Percentiles rank a stretch among this genome's conserved stretches.
These are phyloP conservation scores for Paraplagusia blochii DNA, from an alignment of 2,113 vertebrate genomes.

Conservation along the genomic window DNA sequence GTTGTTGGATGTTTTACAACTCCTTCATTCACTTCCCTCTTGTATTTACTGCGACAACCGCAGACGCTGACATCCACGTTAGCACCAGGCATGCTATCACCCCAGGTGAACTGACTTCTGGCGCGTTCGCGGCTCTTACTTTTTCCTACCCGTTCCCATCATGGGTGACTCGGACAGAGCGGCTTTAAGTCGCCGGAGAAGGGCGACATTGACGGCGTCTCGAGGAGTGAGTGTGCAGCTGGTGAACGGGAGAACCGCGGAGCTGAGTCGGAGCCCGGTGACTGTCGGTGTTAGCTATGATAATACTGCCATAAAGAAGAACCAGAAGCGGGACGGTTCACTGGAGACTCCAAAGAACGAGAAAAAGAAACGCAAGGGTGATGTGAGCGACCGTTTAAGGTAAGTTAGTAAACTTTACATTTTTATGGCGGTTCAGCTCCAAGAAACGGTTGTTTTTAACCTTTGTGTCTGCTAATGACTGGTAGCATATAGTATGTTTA, in stretches of 20 bases:
- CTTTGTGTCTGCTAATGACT: background rate
- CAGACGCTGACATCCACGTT: background rate
- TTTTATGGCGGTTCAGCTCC: no score
- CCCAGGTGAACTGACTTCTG: background rate
- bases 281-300: background rate
- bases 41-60: background rate
- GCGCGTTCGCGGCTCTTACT: background rate
- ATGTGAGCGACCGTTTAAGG: slow-evolving; percentile 54
- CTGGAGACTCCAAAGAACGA: slow-evolving; percentile 42
- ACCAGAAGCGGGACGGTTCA: slow-evolving; percentile 3
- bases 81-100: slow-evolving; percentile 19
- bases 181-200: slow-evolving; percentile 22
- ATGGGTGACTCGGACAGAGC: slow-evolving; percentile 46
- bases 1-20: slow-evolving; percentile 7
- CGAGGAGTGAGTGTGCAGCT: slow-evolving; percentile 12
- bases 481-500: background rate
- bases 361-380: slow-evolving; percentile 40
- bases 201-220: slow-evolving; percentile 32
- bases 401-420: slow-evolving; percentile 32
- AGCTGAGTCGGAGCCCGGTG: slow-evolving; percentile 6
- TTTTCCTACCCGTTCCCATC: background rate
- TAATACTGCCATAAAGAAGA: background rate
- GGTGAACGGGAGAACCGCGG: slow-evolving; percentile 24
- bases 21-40: slow-evolving; percentile 24
- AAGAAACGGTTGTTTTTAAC: background rate